A percentile compares a stretch with the other conserved stretches of the same genome.
Conservation (phyloP, 2,888 invertebrate species). For the Mythimna impura region DNA sequence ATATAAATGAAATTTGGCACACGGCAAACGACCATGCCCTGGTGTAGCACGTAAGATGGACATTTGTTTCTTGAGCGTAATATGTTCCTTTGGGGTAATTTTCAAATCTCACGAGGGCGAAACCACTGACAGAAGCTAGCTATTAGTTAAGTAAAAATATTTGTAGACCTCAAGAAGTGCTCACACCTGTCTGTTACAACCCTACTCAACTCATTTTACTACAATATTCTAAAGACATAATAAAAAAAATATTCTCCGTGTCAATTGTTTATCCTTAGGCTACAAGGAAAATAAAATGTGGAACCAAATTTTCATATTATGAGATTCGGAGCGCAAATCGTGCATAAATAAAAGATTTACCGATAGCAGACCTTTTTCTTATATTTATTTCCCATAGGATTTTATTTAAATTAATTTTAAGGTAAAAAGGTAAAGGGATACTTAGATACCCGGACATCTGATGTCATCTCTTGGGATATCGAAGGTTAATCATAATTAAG, state of each 20-base stretch:
- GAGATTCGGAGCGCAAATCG: slow-evolving; percentile 4
- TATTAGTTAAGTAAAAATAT: background rate
- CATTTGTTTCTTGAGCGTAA: too few relatives aligned
- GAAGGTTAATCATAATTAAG: slow-evolving; percentile 30
- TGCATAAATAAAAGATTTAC: slow-evolving; percentile 29
- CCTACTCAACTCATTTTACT: background rate
- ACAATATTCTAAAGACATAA: background rate
- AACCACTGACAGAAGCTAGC: too few relatives aligned
- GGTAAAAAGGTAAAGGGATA: slow-evolving; percentile 17
- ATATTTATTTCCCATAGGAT: slow-evolving; percentile 46
- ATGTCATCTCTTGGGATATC: slow-evolving; percentile 28
- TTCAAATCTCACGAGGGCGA: too few relatives aligned
- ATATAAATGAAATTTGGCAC: too few relatives aligned
- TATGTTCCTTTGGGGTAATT: too few relatives aligned
- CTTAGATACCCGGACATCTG: slow-evolving; percentile 13
- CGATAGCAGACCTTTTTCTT: slow-evolving; percentile 3
- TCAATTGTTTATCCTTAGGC: slow-evolving; percentile 4
- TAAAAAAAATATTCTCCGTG: background rate
- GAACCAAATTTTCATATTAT: slow-evolving; percentile 28
- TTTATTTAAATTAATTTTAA: slow-evolving; percentile 34
- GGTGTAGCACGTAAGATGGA: too few relatives aligned
- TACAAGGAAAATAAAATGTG: background rate
- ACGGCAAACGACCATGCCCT: too few relatives aligned
- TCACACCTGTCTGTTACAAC: background rate
- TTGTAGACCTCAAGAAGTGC: background rate